Conservation (phyloP, 2,888 invertebrate genomes). For the Lamellibrachia satsuma region DNA sequence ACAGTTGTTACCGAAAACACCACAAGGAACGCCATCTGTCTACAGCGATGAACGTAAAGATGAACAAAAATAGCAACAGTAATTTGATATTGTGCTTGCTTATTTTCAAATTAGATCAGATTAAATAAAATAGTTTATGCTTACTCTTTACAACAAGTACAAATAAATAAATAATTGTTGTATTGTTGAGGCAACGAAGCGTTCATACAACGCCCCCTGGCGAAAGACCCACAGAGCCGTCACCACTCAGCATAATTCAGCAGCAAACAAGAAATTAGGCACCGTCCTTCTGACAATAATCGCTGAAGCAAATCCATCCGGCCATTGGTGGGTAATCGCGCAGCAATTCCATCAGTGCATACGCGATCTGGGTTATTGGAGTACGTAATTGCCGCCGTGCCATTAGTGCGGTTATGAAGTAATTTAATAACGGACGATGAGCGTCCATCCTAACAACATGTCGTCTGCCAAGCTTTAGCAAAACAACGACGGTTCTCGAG, state of each 20-base stretch:
- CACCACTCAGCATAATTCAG: background rate
- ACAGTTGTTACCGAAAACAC: too few relatives aligned
- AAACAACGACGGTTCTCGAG: background rate
- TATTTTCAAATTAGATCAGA: too few relatives aligned
- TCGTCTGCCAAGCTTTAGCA: background rate
- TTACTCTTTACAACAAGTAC: too few relatives aligned
- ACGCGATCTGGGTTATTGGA: conserved; percentile 9
- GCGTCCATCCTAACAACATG: background rate
- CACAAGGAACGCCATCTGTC: too few relatives aligned
- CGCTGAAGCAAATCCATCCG: conserved; percentile 4
- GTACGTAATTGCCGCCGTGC: conserved; percentile 14
- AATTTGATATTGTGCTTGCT: too few relatives aligned
- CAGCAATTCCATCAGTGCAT: background rate
- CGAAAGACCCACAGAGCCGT: background rate
- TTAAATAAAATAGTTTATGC: too few relatives aligned
- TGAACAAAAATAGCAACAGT: too few relatives aligned
- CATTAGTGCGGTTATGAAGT: background rate
- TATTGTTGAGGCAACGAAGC: background rate
- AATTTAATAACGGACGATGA: background rate
- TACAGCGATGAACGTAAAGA: too few relatives aligned
- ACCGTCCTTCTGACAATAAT: conserved; percentile 1
- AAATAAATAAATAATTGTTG: too few relatives aligned
- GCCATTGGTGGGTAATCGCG: background rate
- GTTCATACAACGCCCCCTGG: background rate
- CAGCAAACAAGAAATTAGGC: background rate